Evolutionary conservation across 2,113 vertebrate genomes (phyloP), one percentile per base, ranked within the genome.

Genomic region (Zosterops hypoxanthus): DNA sequence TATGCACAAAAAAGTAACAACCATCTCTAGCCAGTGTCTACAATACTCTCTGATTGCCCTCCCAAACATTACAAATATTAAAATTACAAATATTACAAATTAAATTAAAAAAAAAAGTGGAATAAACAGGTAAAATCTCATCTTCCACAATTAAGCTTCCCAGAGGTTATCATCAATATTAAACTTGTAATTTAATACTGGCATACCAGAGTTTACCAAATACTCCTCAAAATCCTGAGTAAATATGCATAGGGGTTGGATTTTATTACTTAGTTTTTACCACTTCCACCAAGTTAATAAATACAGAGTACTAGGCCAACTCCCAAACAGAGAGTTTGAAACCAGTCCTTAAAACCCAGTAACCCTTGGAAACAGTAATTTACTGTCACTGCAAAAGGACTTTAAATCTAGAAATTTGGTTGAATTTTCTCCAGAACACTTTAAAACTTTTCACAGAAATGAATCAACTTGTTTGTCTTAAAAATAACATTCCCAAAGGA

Each of bases 381-480:
- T 15, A 68, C 23, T 50, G 36, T 72, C 46, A 42, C 50, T 66
- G 44, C 57, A 83, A 83, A 93, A 71, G 5, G 18, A 77, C 60
- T 70, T 44, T 44, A 90, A 91, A 88, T 78, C 47, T 80, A 52
- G 42, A 65, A 31, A 44, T 77, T 86, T 46, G 24, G 39, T 69
- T 82, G 47, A 93, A 82, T 86, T 70, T 77, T 59, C 59, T 89
- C 73, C 93, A 73, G 44, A 56, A 90, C 31, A 22, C 47, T 86
- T 73, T 86, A 50, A 91, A 92, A 82, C 53, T 57, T 84, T 64
- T 90, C 21, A 18, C 13, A 90, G 60, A 92, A 91, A 88, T 66
- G 24, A 95, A 92, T 60, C 42, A 59, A 83, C 64, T 90, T 77
- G 75, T 85, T 94, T 91, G 75, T 86, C 76, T 83, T 68, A 90